Evolutionary conservation across 2,797 vertebrate genomes (phyloP).

Genomic region (Poliocrania exsul): DNA sequence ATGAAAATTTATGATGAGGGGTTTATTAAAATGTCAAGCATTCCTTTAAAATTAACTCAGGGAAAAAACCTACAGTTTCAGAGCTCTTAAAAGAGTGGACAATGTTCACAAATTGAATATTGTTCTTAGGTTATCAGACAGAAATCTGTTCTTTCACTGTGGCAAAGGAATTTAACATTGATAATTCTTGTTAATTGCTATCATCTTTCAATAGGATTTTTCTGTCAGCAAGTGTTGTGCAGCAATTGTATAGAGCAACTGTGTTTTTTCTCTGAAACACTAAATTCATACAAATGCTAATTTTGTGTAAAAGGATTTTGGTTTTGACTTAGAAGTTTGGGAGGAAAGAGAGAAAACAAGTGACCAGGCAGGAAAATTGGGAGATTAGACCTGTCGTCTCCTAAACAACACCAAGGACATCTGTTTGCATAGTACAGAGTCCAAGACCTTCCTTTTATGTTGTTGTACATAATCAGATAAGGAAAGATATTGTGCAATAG

Average conservation of each 20-base stretch:
- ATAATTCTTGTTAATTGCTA: constrained; percentile 37
- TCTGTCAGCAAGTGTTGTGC: neutral
- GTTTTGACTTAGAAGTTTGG: neutral
- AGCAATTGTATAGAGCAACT: constrained; percentile 14
- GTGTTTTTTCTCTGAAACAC: neutral
- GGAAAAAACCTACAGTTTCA: neutral
- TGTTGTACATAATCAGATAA: neutral
- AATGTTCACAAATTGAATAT: neutral
- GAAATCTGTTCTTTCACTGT: constrained; percentile 21
- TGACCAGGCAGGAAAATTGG: neutral
- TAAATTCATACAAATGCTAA: neutral
- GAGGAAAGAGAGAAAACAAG: neutral
- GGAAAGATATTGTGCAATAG: neutral
- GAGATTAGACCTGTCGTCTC: neutral
- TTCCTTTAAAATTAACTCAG: constrained; percentile 30
- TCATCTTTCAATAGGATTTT: constrained; percentile 25
- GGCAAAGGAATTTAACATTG: neutral
- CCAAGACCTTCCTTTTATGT: neutral
- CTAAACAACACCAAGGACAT: neutral
- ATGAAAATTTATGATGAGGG: neutral
- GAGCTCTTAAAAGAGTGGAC: neutral
- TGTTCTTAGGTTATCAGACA: neutral
- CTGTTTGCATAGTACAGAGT: neutral
- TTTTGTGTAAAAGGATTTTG: neutral
- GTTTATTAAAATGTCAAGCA: neutral